Base-by-base conservation (phyloP, 2,888 invertebrate genomes). In the Oconnorella tubifera region DNA sequence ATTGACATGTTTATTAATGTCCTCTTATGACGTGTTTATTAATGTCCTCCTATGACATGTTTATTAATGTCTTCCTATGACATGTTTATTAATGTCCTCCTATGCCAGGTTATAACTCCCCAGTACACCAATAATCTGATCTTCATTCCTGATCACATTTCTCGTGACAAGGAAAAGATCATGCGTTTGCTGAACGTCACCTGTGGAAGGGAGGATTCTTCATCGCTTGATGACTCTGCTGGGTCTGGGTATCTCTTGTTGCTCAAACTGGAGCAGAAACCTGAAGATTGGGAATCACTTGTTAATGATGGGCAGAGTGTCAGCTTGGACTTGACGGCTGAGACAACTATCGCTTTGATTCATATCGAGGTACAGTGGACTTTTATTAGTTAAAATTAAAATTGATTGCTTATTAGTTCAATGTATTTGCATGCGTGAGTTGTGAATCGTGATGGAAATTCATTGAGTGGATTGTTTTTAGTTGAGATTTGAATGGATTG, bases 111-210 rank as follows among this genome's bases (percentile, higher is more conserved):
- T 31, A 72, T 76, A 29, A 78, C 80, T 1, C 80, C 82, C 2
- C 74, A 81, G 65, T 40, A 40, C 65, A 74, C 78, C 29, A 79
- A 78, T 31, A 82, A 83, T 73, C 72, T 81, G 56, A 80, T 84
- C 75, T 83, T 84, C 68, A 80, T 83, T 50, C 83, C 84, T 2
- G 74, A 75, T 2, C 64, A 73, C 51, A 79, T 83, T 51, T 72
- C 76, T 27, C 70, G 75, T 33, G 75, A 82, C 69, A 73, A 75
- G 2, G 73, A 75, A 6, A 77, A 80, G 62, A 78, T 84, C 40
- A 75, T 82, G 64, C 80, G 82, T 64, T 75, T 84, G 61, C 73
- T 84, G 66, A 83, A 83, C 68, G 82, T 84, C 64, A 83, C 83
- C 1, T 83, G 81, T 70, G 83, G 83, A 3, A 75, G 81, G 1